Percentiles rank a stretch among this genome's conserved stretches.
Conservation (phyloP, 2,797 vertebrate species). For the Cossypha niveicapilla region DNA sequence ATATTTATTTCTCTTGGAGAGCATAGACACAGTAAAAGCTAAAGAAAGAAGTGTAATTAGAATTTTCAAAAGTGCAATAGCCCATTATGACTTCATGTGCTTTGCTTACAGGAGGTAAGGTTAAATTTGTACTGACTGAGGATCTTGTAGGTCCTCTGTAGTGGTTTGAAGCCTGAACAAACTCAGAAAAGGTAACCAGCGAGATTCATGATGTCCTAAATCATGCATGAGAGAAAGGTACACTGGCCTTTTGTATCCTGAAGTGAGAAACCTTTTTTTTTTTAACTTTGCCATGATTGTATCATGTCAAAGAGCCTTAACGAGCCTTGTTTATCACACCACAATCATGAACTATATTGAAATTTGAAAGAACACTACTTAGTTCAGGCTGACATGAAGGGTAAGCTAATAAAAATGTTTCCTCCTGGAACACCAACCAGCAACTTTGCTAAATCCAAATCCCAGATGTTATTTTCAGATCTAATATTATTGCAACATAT, state of each 20-base stretch:
- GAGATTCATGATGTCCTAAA: background rate
- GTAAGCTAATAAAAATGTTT: background rate
- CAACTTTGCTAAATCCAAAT: background rate
- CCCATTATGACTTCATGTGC: background rate
- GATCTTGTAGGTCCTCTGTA: background rate
- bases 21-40: background rate
- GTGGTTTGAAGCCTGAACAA: background rate
- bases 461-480: background rate
- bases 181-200: background rate
- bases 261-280: background rate
- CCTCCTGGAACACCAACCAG: background rate
- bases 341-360: background rate
- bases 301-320: background rate
- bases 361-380: background rate
- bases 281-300: background rate
- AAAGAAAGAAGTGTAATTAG: background rate
- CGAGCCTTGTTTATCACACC: background rate
- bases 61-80: background rate
- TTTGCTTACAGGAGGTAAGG: background rate
- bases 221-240: background rate
- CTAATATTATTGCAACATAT: background rate
- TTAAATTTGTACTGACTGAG: background rate
- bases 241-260: background rate
- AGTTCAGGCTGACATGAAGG: background rate
- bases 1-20: background rate